Evolutionary conservation across 2,113 vertebrate genomes (phyloP), one percentile per base, ranked within the genome.

Genomic region (Otolemur garnettii): DNA sequence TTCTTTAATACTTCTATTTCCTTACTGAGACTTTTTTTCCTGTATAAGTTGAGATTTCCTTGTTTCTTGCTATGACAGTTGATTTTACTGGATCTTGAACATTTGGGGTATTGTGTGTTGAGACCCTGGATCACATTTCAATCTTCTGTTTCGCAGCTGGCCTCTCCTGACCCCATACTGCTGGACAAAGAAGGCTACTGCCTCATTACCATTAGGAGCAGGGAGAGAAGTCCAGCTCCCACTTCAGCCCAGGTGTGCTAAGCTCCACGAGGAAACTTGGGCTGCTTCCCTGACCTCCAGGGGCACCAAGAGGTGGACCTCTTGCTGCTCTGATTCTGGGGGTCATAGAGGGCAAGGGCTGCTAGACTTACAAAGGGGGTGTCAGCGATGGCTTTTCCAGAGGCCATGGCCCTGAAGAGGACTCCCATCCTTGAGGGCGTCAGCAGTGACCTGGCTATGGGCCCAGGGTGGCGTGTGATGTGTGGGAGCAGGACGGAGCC

Each of bases 201-300:
- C 9, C 3, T 28, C 0, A 1, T 68, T 12, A 72, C 18, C 45
- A 12, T 71, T 14, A 15, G 28, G 15, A 60, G 50, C 19, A 1
- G 45, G 60, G 5, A 11, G 24, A 9, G 14, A 81, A 50, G 15
- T 53, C 55, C 57, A 77, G 38, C 21, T 18, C n/a, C 35, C 11
- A 35, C 30, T n/a, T 55, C 12, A 33, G 18, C 21, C 35, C 42
- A 38, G 17, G 11, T 28, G 2, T 38, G 87, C 74, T 81, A 15
- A 96, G 30, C 18, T 33, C 38, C 45, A 4, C 13, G 10, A 57
- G 35, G 55, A 55, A 77, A 84, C 3, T 2, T 1, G 4, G 18
- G 30, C 24, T 86, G 24, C 35, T 81, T 68, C 22, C 74, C 30
- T 30, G 18, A 60, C 42, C n/a, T 45, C 53, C 21, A 35, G 38